Evolutionary conservation across 1,140 invertebrate genomes (phyloP), one percentile per base, ranked within the genome.

Genomic region (Camponotus vicinus): DNA sequence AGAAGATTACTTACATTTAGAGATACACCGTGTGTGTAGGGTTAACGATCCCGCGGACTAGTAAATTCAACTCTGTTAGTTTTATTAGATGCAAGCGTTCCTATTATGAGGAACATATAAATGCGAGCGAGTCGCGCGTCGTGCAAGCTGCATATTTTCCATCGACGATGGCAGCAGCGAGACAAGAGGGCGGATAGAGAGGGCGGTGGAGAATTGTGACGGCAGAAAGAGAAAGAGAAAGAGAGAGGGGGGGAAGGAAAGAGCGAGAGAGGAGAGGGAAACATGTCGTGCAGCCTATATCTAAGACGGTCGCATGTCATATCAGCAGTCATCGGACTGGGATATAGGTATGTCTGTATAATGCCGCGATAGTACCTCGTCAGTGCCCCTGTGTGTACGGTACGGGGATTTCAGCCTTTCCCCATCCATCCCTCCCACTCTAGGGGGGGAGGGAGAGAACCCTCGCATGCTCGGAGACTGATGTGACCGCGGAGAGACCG

Each of bases 231-330:
- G n/a, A 27, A 59, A 52, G 76, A 61, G 61, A 55, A 32, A 49
- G 13, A 5, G 15, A 18, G 49, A 18, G 13, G 15, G 52, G 57
- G 13, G 18, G 13, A 63, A 64, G 61, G 86, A 85, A 89, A 91
- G 61, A 57, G 76, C 57, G 61, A 5, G 18, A 3, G 59, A 64
- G 61, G 86, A 85, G 90, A 91, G 87, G 85, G 79, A 85, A 52
- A 85, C 86, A 92, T 95, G 91, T 94, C 93, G 94, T 95, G 94
- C 93, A 93, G 91, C 88, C 89, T 92, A 91, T 92, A 93, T 93
- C 91, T 92, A 93, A 94, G 93, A 94, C 93, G 94, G 93, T 95
- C 93, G 95, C 94, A 95, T 95, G 95, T 94, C 95, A 95, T 95
- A 95, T 95, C 95, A 94, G 94, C 94, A 94, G 95, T 95, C 92